Base-by-base conservation (phyloP, 2,797 vertebrate species). In the Clarias fuscus region DNA sequence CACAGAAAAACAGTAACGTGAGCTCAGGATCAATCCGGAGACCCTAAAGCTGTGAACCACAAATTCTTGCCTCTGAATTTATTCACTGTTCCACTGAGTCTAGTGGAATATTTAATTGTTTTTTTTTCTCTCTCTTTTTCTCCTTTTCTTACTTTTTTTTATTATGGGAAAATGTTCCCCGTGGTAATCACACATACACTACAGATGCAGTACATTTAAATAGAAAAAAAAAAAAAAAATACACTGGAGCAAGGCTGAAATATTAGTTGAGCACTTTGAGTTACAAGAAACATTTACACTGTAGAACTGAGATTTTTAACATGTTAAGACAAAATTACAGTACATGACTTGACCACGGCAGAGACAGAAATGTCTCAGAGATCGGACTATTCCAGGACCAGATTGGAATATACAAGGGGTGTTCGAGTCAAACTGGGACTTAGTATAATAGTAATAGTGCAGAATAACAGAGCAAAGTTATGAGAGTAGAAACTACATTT, bases 281-380 rank as follows among this genome's bases (percentile, higher is more conserved):
- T 37, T 4, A 4, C 24, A 71, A 79, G 33, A 79, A 20, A 53
- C 67, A 64, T 2, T 92, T 61, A 75, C 64, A 83, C 65, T 30
- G 87, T 59, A 30, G 78, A 67, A 86, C 85, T 84, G 81, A 61
- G 82, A 87, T 75, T 17, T 48, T 61, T 14, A 24, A 76, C 17
- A 53, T 3, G 0, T 11, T 78, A 20, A 24, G 20, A 33, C 7
- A n/a, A 43, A 62, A 17, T n/a, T 13, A 40, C 33, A 33, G 33
- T 33, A 33, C 59, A 18, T 22, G 58, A 10, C 22, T 37, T 62
- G 6, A 78, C 37, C 33, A 24, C 20, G 62, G 37, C 33, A 79
- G 11, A 40, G 40, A 1, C 30, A 22, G 76, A 3, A 33, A 18
- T 13, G 56, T 33, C 33, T 79, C 20, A 79, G 30, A 20, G 33